Evolutionary conservation across 1,140 invertebrate genomes (phyloP), one percentile per base, ranked within the genome.

Genomic region (Diabrotica virgifera): DNA sequence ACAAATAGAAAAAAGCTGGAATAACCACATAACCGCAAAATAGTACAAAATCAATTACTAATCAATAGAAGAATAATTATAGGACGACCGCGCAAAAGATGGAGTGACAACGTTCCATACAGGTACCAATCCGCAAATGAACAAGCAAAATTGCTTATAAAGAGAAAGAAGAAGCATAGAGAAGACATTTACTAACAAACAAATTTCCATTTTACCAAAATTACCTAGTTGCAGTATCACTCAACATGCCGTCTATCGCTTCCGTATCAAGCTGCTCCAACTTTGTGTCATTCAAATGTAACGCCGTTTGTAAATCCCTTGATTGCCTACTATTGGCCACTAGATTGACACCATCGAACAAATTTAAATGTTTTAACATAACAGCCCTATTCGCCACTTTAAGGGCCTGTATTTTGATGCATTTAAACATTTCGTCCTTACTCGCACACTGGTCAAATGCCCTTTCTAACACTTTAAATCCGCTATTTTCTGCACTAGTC

Each of bases 351-450:
- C 88, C 88, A 63, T 88, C 85, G 8, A 86, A 69, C 36, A 90
- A 76, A 14, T 84, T 84, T n/a, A 90, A 80, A 11, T 79, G 79
- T 59, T 86, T 84, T 66, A 85, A 80, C 57, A 84, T 81, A 1
- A 88, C 78, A 0, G 87, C 86, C n/a, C 87, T 78, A 59, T 88
- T 85, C 6, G 84, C 74, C 6, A 87, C 77, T 69, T 85, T 86
- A 0, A 87, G 76, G 0, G 85, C 86, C 73, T 87, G 85, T 6
- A 88, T 78, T 77, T 90, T 89, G 62, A 89, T 81, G 73, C 88
- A 90, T 77, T 85, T 86, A 58, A 87, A 74, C 40, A 87, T 80
- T 67, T 89, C 84, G 64, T 85, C 79, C 38, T 83, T 83, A 38
- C 80, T 77, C 59, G 83, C 81, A 74, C 89, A 90, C 63, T 85